These are phyloP conservation scores for Sanderia malayensis DNA, from an alignment of 30 jellyfish, hydroid and myxozoan species.

Conservation along the genomic window DNA sequence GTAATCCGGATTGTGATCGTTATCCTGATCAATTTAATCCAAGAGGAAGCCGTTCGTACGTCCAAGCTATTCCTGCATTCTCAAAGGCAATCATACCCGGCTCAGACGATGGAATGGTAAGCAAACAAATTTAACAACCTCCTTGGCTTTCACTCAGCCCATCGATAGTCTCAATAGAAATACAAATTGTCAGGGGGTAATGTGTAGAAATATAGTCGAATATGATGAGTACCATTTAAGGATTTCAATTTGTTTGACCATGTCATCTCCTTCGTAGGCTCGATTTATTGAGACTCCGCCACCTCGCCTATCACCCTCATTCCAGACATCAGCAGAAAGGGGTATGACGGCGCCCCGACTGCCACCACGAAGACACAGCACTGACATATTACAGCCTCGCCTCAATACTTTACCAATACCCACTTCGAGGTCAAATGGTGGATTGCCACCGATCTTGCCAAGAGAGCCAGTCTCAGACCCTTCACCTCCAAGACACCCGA, in stretches of 20 bases:
- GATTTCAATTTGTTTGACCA: too few relatives aligned
- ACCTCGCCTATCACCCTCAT: slow-evolving; percentile 51
- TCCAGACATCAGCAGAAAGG: slow-evolving; percentile 49
- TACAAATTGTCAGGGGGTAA: too few relatives aligned
- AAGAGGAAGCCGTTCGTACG: slow-evolving; percentile 7
- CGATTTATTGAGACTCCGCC: slow-evolving; percentile 33
- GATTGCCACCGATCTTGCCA: slow-evolving; percentile 35
- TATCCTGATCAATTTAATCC: neutral
- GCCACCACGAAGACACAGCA: slow-evolving; percentile 38
- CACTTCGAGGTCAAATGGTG: neutral
- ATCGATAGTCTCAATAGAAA: too few relatives aligned
- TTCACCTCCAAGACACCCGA: slow-evolving; percentile 22
- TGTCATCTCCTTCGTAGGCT: neutral
- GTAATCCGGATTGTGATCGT: neutral
- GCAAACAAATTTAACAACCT: too few relatives aligned
- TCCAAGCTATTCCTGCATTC: slow-evolving; percentile 46
- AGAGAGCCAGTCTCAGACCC: slow-evolving; percentile 55
- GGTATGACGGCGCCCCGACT: neutral
- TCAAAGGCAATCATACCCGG: neutral
- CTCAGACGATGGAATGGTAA: slow-evolving; percentile 1
- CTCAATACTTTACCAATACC: slow-evolving; percentile 4
- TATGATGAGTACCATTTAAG: too few relatives aligned
- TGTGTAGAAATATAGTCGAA: too few relatives aligned
- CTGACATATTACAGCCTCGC: neutral
- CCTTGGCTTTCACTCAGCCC: too few relatives aligned